Base-by-base conservation (phyloP, 2,888 invertebrate genomes). In the Chaetogeoica ovagalla region DNA sequence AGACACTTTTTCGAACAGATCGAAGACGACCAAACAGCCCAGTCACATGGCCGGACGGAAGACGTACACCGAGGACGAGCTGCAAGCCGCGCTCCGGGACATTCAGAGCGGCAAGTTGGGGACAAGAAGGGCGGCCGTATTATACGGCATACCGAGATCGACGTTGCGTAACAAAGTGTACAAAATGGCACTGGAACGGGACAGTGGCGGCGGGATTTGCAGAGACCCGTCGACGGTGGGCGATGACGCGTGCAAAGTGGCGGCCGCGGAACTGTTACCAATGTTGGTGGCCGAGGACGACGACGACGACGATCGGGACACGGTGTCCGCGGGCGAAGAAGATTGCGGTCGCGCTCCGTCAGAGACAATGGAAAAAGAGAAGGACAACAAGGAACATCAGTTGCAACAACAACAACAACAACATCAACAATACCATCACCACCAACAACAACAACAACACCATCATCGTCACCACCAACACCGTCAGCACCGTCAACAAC, bases 91-190 rank as follows among this genome's bases (percentile, higher is more conserved):
- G n/a, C 90, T 98, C 82, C 90, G 94, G 82, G 98, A 97, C 87
- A 96, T 98, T 86, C 93, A 95, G 87, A 93, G 93, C 84, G 97
- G 97, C 23, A 93, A 95, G 85, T 89, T 98, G 84, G 97, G 97
- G 83, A 96, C 97, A 9, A 89, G 97, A 68, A 90, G 97, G 82
- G 97, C 98, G 13, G 95, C 98, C 75, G 95, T 95, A 77, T 93
- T 97, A 84, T 98, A 98, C 87, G 96, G 97, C 84, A 97, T 98
- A 86, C 98, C 98, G 11, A 91, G 98, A 83, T 97, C 98, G 83
- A 98, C 97, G 43, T 90, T 98, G 73, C 91, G 98, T 83, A 98
- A 97, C 89, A 98, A 98, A 88, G 95, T 94, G 86, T 93, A 93
- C 89, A 95, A 95, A 87, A 88, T 94, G 85, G 89, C 91, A 81